Evolutionary conservation across 1,140 invertebrate species (phyloP).

Genomic region (Saccostrea echinata): DNA sequence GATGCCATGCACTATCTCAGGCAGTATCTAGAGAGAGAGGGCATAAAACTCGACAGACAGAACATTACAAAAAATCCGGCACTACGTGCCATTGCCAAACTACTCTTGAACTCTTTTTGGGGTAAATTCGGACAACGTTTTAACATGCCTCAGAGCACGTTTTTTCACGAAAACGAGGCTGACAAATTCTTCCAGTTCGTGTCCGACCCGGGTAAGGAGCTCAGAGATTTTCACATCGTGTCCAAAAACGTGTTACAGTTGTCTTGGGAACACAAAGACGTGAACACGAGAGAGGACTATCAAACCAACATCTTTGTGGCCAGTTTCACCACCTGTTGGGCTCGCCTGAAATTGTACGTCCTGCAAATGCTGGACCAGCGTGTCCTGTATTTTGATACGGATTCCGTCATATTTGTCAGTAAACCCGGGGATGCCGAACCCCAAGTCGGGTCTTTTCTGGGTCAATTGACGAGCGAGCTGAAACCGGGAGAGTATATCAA

Average conservation of each 20-base stretch:
- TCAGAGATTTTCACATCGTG: slow-evolving; percentile 59
- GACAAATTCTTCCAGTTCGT: slow-evolving; percentile 70
- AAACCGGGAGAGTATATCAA: slow-evolving; percentile 50
- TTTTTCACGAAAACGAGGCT: slow-evolving; percentile 51
- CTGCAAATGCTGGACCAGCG: slow-evolving; percentile 71
- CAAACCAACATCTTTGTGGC: slow-evolving; percentile 76
- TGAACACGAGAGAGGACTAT: slow-evolving; percentile 17
- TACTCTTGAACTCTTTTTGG: slow-evolving; percentile 68
- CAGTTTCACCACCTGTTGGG: slow-evolving; percentile 77
- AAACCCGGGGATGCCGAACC: slow-evolving; percentile 17
- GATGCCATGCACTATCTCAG: slow-evolving; percentile 67
- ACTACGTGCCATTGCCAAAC: slow-evolving; percentile 62
- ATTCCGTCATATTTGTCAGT: slow-evolving; percentile 61
- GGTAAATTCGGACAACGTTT: slow-evolving; percentile 65
- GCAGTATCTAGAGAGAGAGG: slow-evolving; percentile 72
- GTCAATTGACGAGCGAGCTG: slow-evolving; percentile 59
- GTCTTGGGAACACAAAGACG: slow-evolving; percentile 23
- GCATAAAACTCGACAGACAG: slow-evolving; percentile 73
- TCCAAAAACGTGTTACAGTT: slow-evolving; percentile 53
- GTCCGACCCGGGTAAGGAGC: slow-evolving; percentile 51
- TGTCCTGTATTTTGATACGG: slow-evolving; percentile 80
- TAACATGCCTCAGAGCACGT: slow-evolving; percentile 50
- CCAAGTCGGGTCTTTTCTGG: slow-evolving; percentile 51
- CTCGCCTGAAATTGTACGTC: slow-evolving; percentile 78
- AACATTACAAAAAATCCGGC: slow-evolving; percentile 77